phyloP scores from a whole-genome alignment of 2,113 vertebrate genomes.

The Athene noctua region DNA sequence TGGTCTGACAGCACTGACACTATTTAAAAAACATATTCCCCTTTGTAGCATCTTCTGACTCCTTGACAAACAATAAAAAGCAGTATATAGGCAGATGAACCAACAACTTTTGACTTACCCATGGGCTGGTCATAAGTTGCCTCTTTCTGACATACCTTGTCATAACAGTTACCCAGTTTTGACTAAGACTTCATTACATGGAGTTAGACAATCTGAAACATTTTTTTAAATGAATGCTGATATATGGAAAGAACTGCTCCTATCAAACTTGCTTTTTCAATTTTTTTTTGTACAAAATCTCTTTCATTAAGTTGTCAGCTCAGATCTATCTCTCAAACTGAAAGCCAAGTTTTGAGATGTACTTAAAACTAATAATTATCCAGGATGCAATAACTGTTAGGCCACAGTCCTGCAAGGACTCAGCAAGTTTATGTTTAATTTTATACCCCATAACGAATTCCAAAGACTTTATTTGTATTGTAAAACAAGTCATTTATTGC shows the following conservation, averaged over 20 bases:
- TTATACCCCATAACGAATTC: background rate
- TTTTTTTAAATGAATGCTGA: accelerated
- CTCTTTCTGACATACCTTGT: background rate
- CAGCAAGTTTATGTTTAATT: background rate
- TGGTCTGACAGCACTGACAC: background rate
- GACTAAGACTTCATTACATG: background rate
- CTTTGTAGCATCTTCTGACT: background rate
- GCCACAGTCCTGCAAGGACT: background rate
- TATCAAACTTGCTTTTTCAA: background rate
- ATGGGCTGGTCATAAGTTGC: background rate
- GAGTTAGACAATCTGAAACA: background rate
- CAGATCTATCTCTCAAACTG: background rate
- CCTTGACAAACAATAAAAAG: background rate
- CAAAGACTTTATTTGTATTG: background rate
- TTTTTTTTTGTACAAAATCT: background rate
- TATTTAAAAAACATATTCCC: background rate
- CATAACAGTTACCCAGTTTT: background rate
- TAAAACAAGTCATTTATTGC: background rate
- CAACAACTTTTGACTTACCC: background rate
- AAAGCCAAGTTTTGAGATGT: background rate
- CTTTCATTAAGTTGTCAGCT: background rate
- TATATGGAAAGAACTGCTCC: background rate
- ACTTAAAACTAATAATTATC: background rate
- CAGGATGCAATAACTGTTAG: background rate
- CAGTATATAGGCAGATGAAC: background rate